Base-by-base conservation (phyloP, 92 coral and sea anemone genomes). In the Phenganax stokvisi region DNA sequence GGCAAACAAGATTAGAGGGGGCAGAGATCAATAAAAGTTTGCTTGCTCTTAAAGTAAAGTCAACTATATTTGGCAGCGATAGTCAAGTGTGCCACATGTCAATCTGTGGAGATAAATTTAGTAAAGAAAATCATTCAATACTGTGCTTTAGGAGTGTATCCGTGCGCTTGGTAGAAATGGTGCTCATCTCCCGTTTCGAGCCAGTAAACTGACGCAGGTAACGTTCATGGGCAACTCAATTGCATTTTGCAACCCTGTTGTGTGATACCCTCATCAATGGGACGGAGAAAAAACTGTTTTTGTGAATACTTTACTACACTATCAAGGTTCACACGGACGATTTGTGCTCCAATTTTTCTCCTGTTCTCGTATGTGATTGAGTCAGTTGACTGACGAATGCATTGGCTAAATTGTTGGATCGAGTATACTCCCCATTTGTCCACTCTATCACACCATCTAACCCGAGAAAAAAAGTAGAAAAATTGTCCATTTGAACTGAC, bases 141-240 rank as follows among this genome's bases (percentile, higher is more conserved):
- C 72, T 69, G 51, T 52, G 70, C 10, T 31, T 27, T 55, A 93
- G 98, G 98, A 94, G 74, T 94, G 98, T 58, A 94, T 94, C 77
- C 86, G 98, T 54, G 98, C 98, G 10, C 88, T 94, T 29, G 98
- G 98, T 12, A 87, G 93, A 81, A 94, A 94, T 55, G 98, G 98
- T 13, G 98, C 96, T 27, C 98, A 94, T 83, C 86, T 94, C 30
- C 98, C 98, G 3, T 94, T 94, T 53, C 86, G 98, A 87, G 98
- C 98, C 8, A 94, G 98, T 74, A 94, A 94, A 81, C 90, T 94
- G 60, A 94, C 98, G 0, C 98, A 94, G 96, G 98, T 94, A 84
- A 71, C 17, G 27, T 6, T 15, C 6, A 27, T 51, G 62, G 53
- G 5, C 12, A 57, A 16, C 44, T 29, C 63, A 9, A 54, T 29